phyloP scores from a whole-genome alignment of 2,888 invertebrate species.

The Ariolimax columbianus region DNA sequence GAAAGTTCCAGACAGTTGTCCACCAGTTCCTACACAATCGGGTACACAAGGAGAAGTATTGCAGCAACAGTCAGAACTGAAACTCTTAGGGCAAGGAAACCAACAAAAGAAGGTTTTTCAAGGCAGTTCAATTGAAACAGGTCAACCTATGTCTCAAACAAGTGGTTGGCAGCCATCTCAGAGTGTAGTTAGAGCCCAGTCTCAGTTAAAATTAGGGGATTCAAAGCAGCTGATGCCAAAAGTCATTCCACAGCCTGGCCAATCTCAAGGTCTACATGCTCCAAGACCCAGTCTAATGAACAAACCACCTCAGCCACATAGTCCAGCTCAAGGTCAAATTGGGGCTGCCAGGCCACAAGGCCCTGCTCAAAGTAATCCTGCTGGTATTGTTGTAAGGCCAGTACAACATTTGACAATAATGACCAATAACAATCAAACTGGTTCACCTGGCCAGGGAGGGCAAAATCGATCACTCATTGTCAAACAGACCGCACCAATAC shows the following conservation, averaged over 20 bases:
- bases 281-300: conserved; percentile 6
- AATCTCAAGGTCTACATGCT: neutral
- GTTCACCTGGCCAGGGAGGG: neutral
- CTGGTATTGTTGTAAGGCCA: conserved; percentile 35
- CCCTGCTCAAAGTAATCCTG: neutral
- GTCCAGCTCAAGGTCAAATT: conserved; percentile 14
- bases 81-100: conserved; percentile 2
- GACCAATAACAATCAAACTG: conserved; percentile 7
- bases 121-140: neutral
- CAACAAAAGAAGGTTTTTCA: conserved; percentile 17
- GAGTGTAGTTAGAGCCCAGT: neutral
- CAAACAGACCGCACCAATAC: conserved; percentile 2
- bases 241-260: conserved; percentile 17
- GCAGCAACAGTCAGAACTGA: conserved; percentile 19
- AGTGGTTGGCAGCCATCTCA: conserved; percentile 23
- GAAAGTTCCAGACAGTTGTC: conserved; percentile 8
- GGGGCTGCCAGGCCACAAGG: conserved; percentile 20
- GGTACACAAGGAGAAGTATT: conserved; percentile 5
- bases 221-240: conserved; percentile 16
- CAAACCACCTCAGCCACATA: neutral
- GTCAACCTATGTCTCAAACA: neutral
- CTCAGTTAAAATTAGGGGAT: conserved; percentile 18
- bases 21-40: neutral
- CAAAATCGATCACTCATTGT: conserved; percentile 17
- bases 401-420: conserved; percentile 33